Percentiles rank a stretch among this genome's conserved stretches.
phyloP scores from a whole-genome alignment of 2,797 vertebrate species.

The Falco rusticolus region DNA sequence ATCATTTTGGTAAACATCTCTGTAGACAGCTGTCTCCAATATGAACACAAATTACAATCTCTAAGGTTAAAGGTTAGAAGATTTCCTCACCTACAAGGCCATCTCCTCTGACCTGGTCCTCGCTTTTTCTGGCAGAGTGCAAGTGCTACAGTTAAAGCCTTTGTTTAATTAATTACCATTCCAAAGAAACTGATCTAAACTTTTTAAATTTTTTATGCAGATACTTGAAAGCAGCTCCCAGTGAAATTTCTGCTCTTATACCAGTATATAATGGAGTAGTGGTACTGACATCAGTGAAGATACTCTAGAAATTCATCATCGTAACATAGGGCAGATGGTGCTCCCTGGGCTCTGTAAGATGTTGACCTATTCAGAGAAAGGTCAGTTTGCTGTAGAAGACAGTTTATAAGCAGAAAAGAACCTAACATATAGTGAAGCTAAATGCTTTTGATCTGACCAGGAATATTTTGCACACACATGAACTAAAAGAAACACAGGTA shows the following conservation, averaged over 20 bases:
- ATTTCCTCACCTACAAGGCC: neutral
- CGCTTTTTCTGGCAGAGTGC: neutral
- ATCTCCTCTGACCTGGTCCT: neutral
- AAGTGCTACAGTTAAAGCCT: neutral
- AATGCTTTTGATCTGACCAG: neutral
- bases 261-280: neutral
- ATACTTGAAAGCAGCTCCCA: neutral
- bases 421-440: neutral
- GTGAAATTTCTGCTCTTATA: neutral
- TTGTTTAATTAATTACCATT: constrained; percentile 11
- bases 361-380: constrained; percentile 61
- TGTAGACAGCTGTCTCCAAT: neutral
- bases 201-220: neutral
- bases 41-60: neutral
- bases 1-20: neutral
- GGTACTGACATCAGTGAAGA: neutral
- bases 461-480: neutral
- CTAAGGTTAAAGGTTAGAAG: constrained; percentile 13
- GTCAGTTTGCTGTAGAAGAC: constrained; percentile 45
- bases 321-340: constrained; percentile 26
- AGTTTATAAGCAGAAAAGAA: constrained; percentile 24
- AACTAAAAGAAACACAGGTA: neutral
- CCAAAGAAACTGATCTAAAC: neutral
- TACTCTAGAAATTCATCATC: neutral
- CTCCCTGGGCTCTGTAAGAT: constrained; percentile 28